Evolutionary conservation across 37 sponge, comb jelly and placozoan genomes (phyloP).

Genomic region (Hexactinellida sp.): DNA sequence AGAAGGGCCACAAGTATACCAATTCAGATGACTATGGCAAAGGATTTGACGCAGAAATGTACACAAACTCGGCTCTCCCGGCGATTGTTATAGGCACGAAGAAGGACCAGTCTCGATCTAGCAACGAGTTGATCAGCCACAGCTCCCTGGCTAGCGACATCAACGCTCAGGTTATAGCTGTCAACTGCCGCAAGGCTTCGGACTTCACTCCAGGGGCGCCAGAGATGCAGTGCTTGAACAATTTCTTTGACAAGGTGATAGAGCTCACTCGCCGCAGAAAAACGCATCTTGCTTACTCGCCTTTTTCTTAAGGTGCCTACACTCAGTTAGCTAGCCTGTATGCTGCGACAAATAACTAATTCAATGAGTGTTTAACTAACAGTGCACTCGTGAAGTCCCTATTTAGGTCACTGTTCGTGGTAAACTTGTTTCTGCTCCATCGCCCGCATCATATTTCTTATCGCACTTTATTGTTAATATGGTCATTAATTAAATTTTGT

Average conservation of each 20-base stretch:
- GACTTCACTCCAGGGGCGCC: conserved; percentile 47
- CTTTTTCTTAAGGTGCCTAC: background rate
- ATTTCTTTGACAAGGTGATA: conserved; percentile 80
- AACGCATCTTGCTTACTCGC: background rate
- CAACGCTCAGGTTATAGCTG: background rate
- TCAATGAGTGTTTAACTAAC: no score
- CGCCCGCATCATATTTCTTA: no score
- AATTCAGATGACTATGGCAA: background rate
- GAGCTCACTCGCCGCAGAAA: background rate
- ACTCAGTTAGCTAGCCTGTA: no score
- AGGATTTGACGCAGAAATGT: conserved; percentile 71
- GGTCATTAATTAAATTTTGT: no score
- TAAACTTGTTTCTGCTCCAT: no score
- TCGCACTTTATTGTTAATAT: no score
- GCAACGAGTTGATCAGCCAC: conserved; percentile 16
- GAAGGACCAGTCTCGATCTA: background rate
- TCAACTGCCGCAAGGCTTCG: conserved; percentile 40
- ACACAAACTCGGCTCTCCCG: conserved; percentile 53
- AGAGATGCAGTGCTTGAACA: conserved; percentile 37
- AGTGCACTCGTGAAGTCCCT: no score
- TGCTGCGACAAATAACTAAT: no score
- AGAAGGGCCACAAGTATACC: background rate
- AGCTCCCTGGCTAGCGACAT: background rate
- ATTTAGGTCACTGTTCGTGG: no score
- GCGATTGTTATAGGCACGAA: conserved; percentile 75